Evolutionary conservation across 2,888 invertebrate genomes (phyloP), one percentile per base, ranked within the genome.

Genomic region (Metellina segmentata): DNA sequence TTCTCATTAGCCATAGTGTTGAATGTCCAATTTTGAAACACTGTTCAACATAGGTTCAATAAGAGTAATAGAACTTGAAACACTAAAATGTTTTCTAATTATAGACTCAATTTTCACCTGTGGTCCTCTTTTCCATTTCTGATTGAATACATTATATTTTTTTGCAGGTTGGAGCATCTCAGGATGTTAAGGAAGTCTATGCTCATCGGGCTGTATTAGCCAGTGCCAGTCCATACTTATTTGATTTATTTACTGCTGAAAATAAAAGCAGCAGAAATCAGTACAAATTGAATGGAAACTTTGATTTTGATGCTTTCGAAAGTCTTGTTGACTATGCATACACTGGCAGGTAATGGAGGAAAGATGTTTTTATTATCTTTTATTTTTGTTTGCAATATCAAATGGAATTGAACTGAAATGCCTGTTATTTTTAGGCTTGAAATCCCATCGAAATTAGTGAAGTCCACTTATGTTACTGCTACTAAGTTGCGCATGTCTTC

Each of bases 281-380:
- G 81, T 93, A 93, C 92, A 94, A 93, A 94, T 95, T 97, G 93
- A 96, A 96, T 94, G 96, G 96, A 19, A 96, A 96, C 72, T 95
- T 97, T 93, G 96, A 97, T 94, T 96, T 96, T 94, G 96, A 96
- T 78, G 97, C 97, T 81, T 96, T 98, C 94, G 96, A 97, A 94
- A 96, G 96, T 93, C 96, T 98, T 77, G 96, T 98, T 79, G 97
- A 97, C 94, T 98, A 97, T 95, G 97, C 97, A 81, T 98, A 98
- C 95, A 97, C 98, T 19, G 96, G 97, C 52, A 96, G 96, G 95
- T 96, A 94, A 93, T 34, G 34, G 34, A 34, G 34, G 34, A 34
- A 34, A 34, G 34, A 34, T 34, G 34, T 34, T 34, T 34, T 4
- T 4, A 1, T 34, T 34, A 34, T 34, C 34, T 34, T 34, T 34